Conservation (phyloP, 1,140 invertebrate species). For the Neocloeon triangulifer region DNA sequence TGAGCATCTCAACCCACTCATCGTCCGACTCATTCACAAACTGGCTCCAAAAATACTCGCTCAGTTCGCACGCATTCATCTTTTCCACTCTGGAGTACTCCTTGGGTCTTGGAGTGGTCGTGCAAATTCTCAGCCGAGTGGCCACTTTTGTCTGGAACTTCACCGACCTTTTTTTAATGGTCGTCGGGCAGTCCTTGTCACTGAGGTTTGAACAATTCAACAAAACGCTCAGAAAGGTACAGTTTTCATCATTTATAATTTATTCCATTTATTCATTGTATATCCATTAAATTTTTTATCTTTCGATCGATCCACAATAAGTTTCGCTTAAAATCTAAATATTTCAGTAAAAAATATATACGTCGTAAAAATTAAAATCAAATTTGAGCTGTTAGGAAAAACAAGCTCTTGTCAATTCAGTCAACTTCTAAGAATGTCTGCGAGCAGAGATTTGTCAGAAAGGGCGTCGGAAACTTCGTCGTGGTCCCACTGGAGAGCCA, state of each 20-base stretch:
- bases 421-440: slow-evolving; percentile 53
- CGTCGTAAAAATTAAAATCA: too few relatives aligned
- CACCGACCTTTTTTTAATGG: slow-evolving; percentile 36
- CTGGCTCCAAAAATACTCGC: slow-evolving; percentile 14
- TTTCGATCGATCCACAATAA: too few relatives aligned
- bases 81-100: slow-evolving; percentile 10
- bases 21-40: slow-evolving; percentile 10
- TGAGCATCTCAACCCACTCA: slow-evolving; percentile 15
- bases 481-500: slow-evolving; percentile 67
- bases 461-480: slow-evolving; percentile 51
- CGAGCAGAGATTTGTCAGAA: slow-evolving; percentile 61
- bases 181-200: too few relatives aligned
- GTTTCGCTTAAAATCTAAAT: too few relatives aligned
- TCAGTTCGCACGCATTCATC: slow-evolving; percentile 16
- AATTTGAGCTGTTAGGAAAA: too few relatives aligned
- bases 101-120: slow-evolving; percentile 10
- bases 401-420: too few relatives aligned
- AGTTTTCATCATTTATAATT: too few relatives aligned
- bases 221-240: too few relatives aligned
- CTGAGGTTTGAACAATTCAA: too few relatives aligned
- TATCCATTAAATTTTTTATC: too few relatives aligned
- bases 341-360: too few relatives aligned
- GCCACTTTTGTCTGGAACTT: slow-evolving; percentile 44
- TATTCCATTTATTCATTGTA: too few relatives aligned
- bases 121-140: slow-evolving; percentile 27